Evolutionary conservation across 2,113 vertebrate species (phyloP), one percentile per base, ranked within the genome.

Genomic region (Madoqua kirkii): DNA sequence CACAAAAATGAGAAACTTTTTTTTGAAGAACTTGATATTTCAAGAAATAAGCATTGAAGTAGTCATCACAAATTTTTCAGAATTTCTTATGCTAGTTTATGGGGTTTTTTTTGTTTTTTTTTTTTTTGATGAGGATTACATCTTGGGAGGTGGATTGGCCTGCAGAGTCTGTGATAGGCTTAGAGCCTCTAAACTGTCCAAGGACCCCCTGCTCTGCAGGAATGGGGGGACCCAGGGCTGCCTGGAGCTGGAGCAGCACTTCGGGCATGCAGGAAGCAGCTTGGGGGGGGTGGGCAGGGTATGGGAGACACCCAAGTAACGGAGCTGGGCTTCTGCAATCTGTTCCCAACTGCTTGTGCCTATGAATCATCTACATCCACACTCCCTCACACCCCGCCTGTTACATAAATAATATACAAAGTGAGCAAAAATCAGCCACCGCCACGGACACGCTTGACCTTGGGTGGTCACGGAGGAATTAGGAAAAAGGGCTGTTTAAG

Each of bases 371-470:
- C 98, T 93, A 83, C 91, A 95, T 84, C 97, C 89, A 98, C 97
- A 96, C 97, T 97, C 98, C 96, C 95, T 98, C 98, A 93, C 97
- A 97, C 95, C 91, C 93, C 16, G 33, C 64, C 84, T 93, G 93
- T 98, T 97, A 98, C 96, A 98, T 98, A 98, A 98, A 98, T 97
- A 98, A 97, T 92, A 92, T 91, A 95, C 98, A 67, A 98, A 98
- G 95, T 96, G 98, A 98, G 97, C 96, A 98, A 98, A 94, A 76
- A 57, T 21, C 8, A 98, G 87, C 87, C 79, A 76, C 91, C 48
- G 19, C 40, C 96, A 87, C 0, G 2, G 89, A 88, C 27, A 36
- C 87, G 81, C 64, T 27, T 86, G 97, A 97, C 97, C 98, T 97
- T 98, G 93, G 93, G 43, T 81, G 93, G n/a, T 64, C 84, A 78